Base-by-base conservation (phyloP, 2,113 vertebrate genomes). In the Elephas maximus region DNA sequence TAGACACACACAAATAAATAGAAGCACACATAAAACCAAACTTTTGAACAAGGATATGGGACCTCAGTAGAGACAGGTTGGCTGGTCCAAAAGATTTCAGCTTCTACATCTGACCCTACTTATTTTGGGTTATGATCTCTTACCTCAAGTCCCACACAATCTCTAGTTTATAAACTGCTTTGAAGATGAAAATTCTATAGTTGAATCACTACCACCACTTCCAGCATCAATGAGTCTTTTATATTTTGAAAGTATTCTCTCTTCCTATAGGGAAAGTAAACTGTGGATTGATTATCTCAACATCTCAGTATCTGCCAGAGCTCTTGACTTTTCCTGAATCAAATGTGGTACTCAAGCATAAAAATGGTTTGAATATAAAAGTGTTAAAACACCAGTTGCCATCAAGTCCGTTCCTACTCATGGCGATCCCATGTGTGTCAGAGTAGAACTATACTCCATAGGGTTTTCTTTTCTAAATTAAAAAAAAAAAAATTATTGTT, bases 151-250 rank as follows among this genome's bases (percentile, higher is more conserved):
- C 79, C 62, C 51, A 95, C 26, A 24, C 33, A 60, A 65, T 20
- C 33, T 87, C 60, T 88, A 91, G n/a, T 85, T 85, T 84, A 90
- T n/a, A 85, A 77, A 96, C 65, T 41, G 26, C 90, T 93, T 83
- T 96, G 89, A 94, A 89, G 87, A 93, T 95, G 82, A 96, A 94
- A 88, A 81, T 9, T 2, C 65, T 53, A 12, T 11, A 80, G 45
- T 1, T 44, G 44, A 88, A 60, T 93, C 53, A 10, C 15, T 71
- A 44, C 24, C 37, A 86, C 45, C 62, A 78, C 57, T 69, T 67
- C 77, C 11, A 17, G 81, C 71, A 79, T 95, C 93, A 97, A 83
- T 89, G 83, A 85, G 76, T 17, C 60, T 79, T 95, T 94, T 81
- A 87, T 37, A 93, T 44, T 82, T 88, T 91, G 91, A 94, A 83